Conservation (phyloP, 2,888 invertebrate genomes). For the Lasioglossum morio region DNA sequence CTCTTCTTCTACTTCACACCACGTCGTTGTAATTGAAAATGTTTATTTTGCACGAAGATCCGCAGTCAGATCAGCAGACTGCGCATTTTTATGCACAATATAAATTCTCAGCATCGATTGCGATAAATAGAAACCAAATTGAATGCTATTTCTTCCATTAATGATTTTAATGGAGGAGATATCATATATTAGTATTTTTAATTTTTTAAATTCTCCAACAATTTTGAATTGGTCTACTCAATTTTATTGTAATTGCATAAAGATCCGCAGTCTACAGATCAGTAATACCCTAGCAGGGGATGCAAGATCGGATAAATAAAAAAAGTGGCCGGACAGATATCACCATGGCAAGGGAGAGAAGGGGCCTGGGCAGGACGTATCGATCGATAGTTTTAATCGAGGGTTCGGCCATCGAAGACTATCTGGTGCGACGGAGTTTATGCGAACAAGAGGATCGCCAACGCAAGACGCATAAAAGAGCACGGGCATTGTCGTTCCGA, state of each 20-base stretch:
- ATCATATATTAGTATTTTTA: too few species aligned
- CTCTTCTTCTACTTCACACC: background rate
- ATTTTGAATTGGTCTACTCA: too few species aligned
- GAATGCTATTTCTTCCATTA: too few species aligned
- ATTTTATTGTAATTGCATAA: too few species aligned
- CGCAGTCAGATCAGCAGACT: too few species aligned
- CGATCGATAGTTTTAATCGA: constrained; percentile 77
- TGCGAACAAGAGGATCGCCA: constrained; percentile 77
- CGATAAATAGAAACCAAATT: too few species aligned
- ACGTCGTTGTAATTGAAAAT: background rate
- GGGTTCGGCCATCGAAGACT: constrained; percentile 70
- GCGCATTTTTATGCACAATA: too few species aligned
- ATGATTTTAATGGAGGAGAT: too few species aligned
- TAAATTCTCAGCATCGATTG: too few species aligned
- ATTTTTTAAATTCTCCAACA: too few species aligned
- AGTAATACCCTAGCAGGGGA: background rate
- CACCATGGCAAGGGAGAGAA: constrained; percentile 40
- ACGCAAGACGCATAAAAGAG: constrained; percentile 76
- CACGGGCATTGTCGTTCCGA: constrained; percentile 71
- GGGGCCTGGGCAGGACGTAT: constrained; percentile 42
- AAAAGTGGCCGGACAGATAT: constrained; percentile 9
- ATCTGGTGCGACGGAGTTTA: constrained; percentile 72
- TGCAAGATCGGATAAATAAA: background rate
- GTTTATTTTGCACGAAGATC: background rate
- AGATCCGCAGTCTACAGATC: background rate